Conservation (phyloP, 2,113 vertebrate species). For the Paradoxurus hermaphroditus region DNA sequence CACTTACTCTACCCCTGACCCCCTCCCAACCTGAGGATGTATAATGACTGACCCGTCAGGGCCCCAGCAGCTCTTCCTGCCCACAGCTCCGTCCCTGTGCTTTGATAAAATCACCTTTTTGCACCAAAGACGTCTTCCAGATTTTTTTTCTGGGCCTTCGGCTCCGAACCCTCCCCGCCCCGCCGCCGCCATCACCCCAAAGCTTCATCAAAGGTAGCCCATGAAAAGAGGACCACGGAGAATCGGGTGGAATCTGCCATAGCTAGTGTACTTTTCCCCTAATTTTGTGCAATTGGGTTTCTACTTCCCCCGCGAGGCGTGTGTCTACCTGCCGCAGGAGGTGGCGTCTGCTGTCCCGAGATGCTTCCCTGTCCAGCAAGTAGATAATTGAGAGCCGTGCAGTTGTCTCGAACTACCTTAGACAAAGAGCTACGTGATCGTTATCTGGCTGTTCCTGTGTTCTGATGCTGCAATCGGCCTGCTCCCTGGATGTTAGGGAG, state of each 20-base stretch:
- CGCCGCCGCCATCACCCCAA: too few relatives aligned
- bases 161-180: too few relatives aligned
- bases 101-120: too few relatives aligned
- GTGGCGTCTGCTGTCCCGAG: neutral
- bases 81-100: too few relatives aligned
- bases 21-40: too few relatives aligned
- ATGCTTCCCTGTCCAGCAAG: neutral
- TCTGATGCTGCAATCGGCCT: neutral
- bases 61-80: too few relatives aligned
- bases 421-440: neutral
- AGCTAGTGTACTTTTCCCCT: neutral
- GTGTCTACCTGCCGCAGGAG: neutral
- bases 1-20: too few relatives aligned
- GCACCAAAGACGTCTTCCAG: too few relatives aligned
- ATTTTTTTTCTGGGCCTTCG: too few relatives aligned
- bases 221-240: neutral
- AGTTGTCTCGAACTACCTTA: neutral
- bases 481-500: neutral
- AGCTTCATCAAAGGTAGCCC: neutral
- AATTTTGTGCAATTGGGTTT: neutral
- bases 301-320: neutral
- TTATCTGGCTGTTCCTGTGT: too few relatives aligned
- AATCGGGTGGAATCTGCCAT: neutral
- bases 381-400: neutral
- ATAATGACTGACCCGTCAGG: too few relatives aligned